Conservation (phyloP, 2,113 vertebrate genomes). For the Oryzias melastigma region DNA sequence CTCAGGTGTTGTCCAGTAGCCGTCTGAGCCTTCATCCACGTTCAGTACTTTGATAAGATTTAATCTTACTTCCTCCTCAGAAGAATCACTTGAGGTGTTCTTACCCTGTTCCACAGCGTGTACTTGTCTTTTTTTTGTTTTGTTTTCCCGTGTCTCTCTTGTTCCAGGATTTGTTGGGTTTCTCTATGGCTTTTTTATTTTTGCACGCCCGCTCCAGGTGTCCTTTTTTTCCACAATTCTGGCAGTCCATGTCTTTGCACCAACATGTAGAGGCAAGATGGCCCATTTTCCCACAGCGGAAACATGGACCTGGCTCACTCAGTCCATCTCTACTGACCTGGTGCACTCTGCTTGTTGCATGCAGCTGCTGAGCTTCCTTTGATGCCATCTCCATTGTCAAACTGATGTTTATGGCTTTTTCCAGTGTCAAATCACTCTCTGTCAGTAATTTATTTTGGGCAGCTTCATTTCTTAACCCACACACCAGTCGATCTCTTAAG, state of each 20-base stretch:
- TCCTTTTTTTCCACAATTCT: too few relatives aligned
- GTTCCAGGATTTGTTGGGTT: too few relatives aligned
- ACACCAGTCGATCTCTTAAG: constrained; percentile 1
- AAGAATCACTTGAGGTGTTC: not conserved
- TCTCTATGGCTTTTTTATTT: too few relatives aligned
- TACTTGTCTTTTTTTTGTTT: too few relatives aligned
- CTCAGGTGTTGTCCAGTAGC: not conserved
- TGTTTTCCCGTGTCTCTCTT: too few relatives aligned
- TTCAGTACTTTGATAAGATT: not conserved
- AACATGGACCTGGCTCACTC: not conserved
- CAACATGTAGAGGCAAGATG: not conserved
- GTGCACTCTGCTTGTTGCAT: constrained; percentile 2
- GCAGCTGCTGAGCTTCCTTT: constrained; percentile 3
- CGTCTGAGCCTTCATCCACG: not conserved
- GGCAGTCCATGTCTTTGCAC: not conserved
- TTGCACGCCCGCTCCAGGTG: too few relatives aligned
- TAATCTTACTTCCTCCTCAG: not conserved
- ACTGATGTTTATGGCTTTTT: constrained; percentile 6
- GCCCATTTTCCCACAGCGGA: not conserved
- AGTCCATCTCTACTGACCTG: not conserved
- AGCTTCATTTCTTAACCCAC: constrained; percentile 11
- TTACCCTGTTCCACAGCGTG: too few relatives aligned
- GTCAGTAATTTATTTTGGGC: constrained; percentile 9
- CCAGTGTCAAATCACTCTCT: constrained; percentile 13
- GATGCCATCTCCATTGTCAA: constrained; percentile 16